Evolutionary conservation across 2,113 vertebrate genomes (phyloP), one percentile per base, ranked within the genome.

Genomic region (Pipra filicauda): DNA sequence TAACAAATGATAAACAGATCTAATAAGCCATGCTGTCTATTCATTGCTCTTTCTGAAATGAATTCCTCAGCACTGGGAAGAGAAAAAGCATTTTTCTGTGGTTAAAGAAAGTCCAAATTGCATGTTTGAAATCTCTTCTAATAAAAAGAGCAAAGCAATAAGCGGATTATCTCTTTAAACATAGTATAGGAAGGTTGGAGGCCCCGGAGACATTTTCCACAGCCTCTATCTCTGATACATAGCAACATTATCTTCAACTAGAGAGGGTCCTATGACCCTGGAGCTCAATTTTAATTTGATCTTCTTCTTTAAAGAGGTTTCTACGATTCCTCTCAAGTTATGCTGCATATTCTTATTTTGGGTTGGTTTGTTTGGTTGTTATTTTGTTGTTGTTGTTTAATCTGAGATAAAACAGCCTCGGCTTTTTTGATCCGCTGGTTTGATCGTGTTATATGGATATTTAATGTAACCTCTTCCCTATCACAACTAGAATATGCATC

Each of bases 101-200:
- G 88, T 94, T 95, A 91, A 95, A 93, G 52, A 88, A 96, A 91
- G 91, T 95, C 88, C 93, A 96, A 91, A 95, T 80, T 96, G 88
- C 77, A 89, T 79, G 91, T 95, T 81, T 94, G 90, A 96, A 95
- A 88, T 93, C 87, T 95, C 79, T 92, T 93, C 83, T 94, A 94
- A 93, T 95, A 96, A 93, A 96, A 97, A 96, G 84, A 95, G 89
- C 77, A 90, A 96, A 93, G 95, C 93, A 95, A 79, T 97, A 97
- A 97, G 94, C 70, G 82, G 93, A 96, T 96, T 96, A 96, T 96
- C 91, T 96, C 89, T 97, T 95, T 95, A 95, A 96, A 95, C 77
- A 95, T 92, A 94, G 91, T 92, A 95, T 96, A 93, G 96, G 91
- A 96, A 95, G 88, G 90, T 70, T 96, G 92, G 76, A 94, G 80